A percentile compares a stretch with the other conserved stretches of the same genome.
Conservation (phyloP, 2,888 invertebrate genomes). For the Phaonia tiefii region DNA sequence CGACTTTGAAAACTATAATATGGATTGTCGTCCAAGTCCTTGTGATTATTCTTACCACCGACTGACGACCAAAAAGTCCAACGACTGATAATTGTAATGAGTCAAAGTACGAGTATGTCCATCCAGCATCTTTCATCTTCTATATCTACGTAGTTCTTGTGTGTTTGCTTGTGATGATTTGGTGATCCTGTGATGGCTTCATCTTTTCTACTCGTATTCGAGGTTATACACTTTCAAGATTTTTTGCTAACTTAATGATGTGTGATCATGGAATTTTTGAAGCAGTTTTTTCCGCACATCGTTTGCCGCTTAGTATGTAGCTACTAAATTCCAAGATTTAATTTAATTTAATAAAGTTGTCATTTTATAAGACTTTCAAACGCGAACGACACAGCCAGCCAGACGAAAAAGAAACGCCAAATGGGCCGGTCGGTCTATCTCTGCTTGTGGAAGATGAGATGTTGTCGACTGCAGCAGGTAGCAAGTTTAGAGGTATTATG, state of each 20-base stretch:
- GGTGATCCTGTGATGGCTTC: conserved; percentile 7
- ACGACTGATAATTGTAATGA: conserved; percentile 68
- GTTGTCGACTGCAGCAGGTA: conserved; percentile 10
- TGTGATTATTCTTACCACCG: conserved; percentile 24
- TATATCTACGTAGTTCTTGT: conserved; percentile 51
- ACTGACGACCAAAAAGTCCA: conserved; percentile 2
- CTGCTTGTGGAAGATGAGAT: not conserved
- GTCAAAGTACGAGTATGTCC: conserved; percentile 48
- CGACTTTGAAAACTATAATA: no score
- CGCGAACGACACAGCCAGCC: not conserved
- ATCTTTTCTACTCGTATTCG: conserved; percentile 23
- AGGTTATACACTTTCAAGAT: conserved; percentile 9
- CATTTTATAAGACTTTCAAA: conserved; percentile 56
- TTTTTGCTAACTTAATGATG: conserved; percentile 70
- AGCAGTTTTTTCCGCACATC: conserved; percentile 53
- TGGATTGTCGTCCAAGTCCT: conserved; percentile 46
- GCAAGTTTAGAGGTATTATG: conserved; percentile 28
- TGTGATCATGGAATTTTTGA: conserved; percentile 71
- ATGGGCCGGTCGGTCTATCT: not conserved
- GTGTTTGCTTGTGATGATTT: no score
- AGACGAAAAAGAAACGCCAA: not conserved
- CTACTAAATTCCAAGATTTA: conserved; percentile 67
- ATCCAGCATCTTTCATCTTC: conserved; percentile 8
- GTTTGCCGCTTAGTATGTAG: conserved; percentile 2
- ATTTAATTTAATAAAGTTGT: conserved; percentile 70